Evolutionary conservation across 2,888 invertebrate species (phyloP).

Genomic region (Diarsia rubi): DNA sequence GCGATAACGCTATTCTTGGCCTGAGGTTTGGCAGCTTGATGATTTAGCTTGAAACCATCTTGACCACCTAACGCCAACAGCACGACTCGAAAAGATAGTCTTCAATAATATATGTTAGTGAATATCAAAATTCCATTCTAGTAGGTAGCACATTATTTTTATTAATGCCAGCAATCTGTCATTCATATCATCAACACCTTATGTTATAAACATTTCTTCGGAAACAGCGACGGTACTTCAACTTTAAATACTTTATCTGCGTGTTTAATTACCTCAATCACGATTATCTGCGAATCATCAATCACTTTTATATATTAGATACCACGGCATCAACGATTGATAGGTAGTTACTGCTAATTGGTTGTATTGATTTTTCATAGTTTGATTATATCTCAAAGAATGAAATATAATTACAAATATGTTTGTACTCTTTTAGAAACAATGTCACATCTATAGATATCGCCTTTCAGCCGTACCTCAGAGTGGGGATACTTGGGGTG

Average conservation of each 20-base stretch:
- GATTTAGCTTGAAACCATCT: background rate
- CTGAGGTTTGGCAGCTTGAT: background rate
- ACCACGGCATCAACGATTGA: background rate
- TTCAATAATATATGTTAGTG: constrained; percentile 1
- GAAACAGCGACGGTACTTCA: background rate
- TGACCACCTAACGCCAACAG: no score
- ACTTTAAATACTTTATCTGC: constrained; percentile 7
- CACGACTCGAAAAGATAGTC: background rate
- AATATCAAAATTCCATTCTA: constrained; percentile 13
- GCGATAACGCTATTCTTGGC: background rate
- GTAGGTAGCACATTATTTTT: background rate
- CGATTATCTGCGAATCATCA: constrained; percentile 1
- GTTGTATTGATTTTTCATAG: constrained; percentile 5
- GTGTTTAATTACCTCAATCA: constrained; percentile 25
- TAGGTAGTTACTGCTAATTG: constrained; percentile 1
- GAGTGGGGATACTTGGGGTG: background rate
- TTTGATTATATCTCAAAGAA: background rate
- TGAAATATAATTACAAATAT: background rate
- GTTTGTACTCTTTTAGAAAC: background rate
- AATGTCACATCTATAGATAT: background rate
- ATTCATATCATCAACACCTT: background rate
- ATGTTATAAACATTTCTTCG: background rate
- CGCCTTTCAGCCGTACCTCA: background rate
- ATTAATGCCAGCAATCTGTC: background rate
- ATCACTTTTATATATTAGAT: constrained; percentile 2